Percentiles rank a stretch among this genome's conserved stretches.
These are phyloP conservation scores for Anhinga anhinga DNA, from an alignment of 2,113 vertebrate genomes.

Conservation along the genomic window DNA sequence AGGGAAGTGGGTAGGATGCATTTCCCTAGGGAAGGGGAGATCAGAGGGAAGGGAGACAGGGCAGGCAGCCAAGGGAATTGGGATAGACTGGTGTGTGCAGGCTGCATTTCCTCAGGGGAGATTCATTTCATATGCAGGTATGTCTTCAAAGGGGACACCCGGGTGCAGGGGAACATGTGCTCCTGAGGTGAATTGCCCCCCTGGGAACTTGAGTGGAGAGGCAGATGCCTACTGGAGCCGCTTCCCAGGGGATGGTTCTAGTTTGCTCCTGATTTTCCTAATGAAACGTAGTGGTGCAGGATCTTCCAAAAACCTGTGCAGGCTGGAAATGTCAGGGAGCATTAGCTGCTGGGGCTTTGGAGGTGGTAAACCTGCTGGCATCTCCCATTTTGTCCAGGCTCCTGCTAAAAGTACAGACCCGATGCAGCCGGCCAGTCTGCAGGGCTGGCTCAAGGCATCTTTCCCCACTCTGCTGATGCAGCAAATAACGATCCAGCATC, in stretches of 20 bases:
- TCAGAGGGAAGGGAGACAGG: not conserved
- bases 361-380: not conserved
- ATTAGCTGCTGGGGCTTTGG: not conserved
- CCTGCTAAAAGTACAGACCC: not conserved
- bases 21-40: slow-evolving; percentile 27
- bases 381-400: not conserved
- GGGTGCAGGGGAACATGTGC: not conserved
- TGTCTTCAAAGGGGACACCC: slow-evolving; percentile 36
- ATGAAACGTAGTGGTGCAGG: fast-evolving
- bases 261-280: not conserved
- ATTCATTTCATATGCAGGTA: not conserved
- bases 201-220: not conserved
- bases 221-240: not conserved
- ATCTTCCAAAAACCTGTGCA: not conserved
- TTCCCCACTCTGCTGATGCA: not conserved
- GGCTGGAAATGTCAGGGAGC: not conserved
- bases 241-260: not conserved
- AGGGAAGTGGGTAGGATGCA: not conserved
- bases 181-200: not conserved
- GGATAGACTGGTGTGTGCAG: not conserved
- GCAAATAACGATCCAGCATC: not conserved
- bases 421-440: fast-evolving
- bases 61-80: slow-evolving; percentile 21
- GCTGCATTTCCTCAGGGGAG: not conserved
- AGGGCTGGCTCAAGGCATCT: not conserved